Evolutionary conservation across 2,888 invertebrate species (phyloP).

Genomic region (Podabrus alpinus): DNA sequence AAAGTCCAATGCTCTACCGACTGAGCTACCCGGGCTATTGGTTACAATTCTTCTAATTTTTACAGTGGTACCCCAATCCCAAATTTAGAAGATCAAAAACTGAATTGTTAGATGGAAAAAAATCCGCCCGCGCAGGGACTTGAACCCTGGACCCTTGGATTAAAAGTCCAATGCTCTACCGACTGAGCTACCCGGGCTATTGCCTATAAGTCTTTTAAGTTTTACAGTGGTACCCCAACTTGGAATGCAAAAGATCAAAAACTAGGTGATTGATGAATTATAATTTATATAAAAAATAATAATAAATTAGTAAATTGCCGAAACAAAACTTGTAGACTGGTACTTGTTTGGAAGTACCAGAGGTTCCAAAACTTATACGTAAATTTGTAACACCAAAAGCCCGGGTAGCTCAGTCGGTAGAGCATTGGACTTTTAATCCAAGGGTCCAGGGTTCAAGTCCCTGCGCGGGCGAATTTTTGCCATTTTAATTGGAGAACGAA

Average conservation of each 20-base stretch:
- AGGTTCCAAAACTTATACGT: not conserved
- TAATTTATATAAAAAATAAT: not conserved
- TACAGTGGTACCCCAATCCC: not conserved
- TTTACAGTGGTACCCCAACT: not conserved
- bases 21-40: conserved; percentile 68
- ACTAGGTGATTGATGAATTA: not conserved
- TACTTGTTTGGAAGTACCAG: not conserved
- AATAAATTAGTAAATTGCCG: not conserved
- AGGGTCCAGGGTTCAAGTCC: conserved; percentile 80
- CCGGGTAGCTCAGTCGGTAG: conserved; percentile 77
- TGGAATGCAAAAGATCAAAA: not conserved
- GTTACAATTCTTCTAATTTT: not conserved
- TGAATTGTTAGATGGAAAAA: too few species aligned
- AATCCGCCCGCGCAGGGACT: conserved; percentile 69
- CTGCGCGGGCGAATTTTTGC: conserved; percentile 66
- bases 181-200: conserved; percentile 70
- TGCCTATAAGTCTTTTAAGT: not conserved
- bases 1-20: conserved; percentile 74
- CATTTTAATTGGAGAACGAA: too few species aligned
- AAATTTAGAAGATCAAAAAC: too few species aligned
- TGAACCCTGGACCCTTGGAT: conserved; percentile 77
- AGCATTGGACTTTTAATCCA: conserved; percentile 79
- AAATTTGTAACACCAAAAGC: conserved; percentile 43
- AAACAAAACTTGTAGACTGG: not conserved
- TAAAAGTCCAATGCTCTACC: conserved; percentile 75